Percentiles rank a stretch among this genome's conserved stretches.
Conservation (phyloP, 2,797 vertebrate genomes). For the Loriculus beryllinus region DNA sequence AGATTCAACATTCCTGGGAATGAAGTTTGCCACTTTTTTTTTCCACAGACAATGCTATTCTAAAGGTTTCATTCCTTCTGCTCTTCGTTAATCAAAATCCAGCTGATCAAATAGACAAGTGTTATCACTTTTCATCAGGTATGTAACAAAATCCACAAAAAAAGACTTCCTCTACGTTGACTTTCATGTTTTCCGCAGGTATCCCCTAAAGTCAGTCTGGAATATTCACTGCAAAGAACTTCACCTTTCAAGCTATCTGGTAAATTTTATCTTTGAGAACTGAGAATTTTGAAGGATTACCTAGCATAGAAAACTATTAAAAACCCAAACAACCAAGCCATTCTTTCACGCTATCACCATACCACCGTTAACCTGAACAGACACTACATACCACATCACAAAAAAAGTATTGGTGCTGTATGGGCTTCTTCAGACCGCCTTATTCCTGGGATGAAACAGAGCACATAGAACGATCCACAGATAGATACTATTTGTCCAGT, state of each 20-base stretch:
- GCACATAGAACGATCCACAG: accelerated
- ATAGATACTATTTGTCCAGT: not conserved
- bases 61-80: not conserved
- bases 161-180: not conserved
- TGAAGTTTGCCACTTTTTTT: not conserved
- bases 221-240: not conserved
- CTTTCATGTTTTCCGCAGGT: not conserved
- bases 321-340: not conserved
- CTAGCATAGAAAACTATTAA: not conserved
- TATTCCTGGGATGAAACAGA: not conserved
- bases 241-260: not conserved
- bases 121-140: not conserved
- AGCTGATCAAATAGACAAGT: not conserved
- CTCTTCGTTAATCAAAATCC: not conserved
- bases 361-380: not conserved
- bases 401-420: not conserved
- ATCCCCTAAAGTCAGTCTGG: not conserved
- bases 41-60: not conserved
- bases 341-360: not conserved
- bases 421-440: not conserved
- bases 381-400: accelerated
- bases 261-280: not conserved
- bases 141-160: not conserved
- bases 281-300: not conserved
- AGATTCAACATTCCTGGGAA: not conserved